These are phyloP conservation scores for Myoxocephalus aenaeus DNA, from an alignment of 2,797 vertebrate genomes.

Conservation along the genomic window DNA sequence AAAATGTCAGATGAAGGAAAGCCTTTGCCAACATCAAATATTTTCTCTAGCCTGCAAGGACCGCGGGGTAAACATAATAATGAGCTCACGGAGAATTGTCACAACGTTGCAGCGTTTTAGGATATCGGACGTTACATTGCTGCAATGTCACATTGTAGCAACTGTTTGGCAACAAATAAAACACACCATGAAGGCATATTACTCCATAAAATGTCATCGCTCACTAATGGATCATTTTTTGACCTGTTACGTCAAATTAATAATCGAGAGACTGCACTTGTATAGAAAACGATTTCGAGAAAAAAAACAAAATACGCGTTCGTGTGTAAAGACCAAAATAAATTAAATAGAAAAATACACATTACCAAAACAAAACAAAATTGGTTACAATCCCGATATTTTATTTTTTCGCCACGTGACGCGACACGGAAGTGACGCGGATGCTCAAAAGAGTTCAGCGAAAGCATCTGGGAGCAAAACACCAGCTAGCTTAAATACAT, in stretches of 20 bases:
- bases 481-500: constrained; percentile 63
- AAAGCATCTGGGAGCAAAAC: constrained; percentile 78
- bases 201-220: too few species aligned
- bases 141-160: background rate
- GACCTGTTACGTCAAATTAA: background rate
- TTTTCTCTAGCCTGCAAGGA: constrained; percentile 64
- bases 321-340: background rate
- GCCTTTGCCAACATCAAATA: accelerated
- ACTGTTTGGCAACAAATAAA: background rate
- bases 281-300: background rate
- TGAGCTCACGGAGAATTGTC: constrained; percentile 29
- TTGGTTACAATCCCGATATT: background rate
- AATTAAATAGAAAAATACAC: background rate
- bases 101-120: constrained; percentile 9
- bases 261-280: background rate
- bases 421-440: constrained; percentile 81
- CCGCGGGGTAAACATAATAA: constrained; percentile 34
- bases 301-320: accelerated
- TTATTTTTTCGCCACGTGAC: constrained; percentile 67
- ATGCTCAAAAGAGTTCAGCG: constrained; percentile 77
- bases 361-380: background rate
- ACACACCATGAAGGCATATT: too few species aligned
- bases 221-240: background rate
- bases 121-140: background rate
- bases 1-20: accelerated